Conservation (phyloP, 2,797 vertebrate genomes). For the Crenuchus spilurus region DNA sequence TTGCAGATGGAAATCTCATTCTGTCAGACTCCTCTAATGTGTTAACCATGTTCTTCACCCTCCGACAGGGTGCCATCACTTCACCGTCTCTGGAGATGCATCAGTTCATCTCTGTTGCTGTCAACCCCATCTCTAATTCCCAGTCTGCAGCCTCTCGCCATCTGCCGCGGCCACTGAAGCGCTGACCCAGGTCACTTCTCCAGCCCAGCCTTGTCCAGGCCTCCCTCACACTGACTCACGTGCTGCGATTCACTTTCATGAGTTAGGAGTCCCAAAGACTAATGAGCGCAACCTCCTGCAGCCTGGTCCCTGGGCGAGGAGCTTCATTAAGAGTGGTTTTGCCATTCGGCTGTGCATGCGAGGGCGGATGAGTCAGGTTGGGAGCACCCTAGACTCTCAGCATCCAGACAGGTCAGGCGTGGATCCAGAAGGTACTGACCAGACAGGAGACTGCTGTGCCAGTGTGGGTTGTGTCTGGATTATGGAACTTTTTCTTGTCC, state of each 20-base stretch:
- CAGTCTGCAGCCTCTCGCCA: slow-evolving; percentile 48
- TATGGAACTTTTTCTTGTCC: too few relatives aligned
- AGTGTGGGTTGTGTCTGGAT: slow-evolving; percentile 13
- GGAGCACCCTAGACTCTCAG: not conserved
- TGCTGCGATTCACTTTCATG: slow-evolving; percentile 27
- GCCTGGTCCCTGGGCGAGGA: slow-evolving; percentile 34
- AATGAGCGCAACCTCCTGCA: slow-evolving; percentile 32
- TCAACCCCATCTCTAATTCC: slow-evolving; percentile 53
- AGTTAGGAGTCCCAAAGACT: slow-evolving; percentile 17
- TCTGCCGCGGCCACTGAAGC: slow-evolving; percentile 36
- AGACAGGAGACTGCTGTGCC: slow-evolving; percentile 13
- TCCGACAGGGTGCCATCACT: slow-evolving; percentile 3
- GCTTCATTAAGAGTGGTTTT: slow-evolving; percentile 44
- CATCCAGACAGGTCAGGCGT: slow-evolving; percentile 10
- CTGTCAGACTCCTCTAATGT: slow-evolving; percentile 18
- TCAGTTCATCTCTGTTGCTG: slow-evolving; percentile 39
- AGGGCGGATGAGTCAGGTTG: slow-evolving; percentile 38
- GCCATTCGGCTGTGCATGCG: slow-evolving; percentile 24
- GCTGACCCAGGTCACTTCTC: slow-evolving; percentile 3
- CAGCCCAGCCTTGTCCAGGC: not conserved
- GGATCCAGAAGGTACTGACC: not conserved
- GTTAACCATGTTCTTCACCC: slow-evolving; percentile 19
- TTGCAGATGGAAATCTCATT: not conserved
- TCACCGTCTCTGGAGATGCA: slow-evolving; percentile 44
- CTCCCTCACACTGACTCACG: slow-evolving; percentile 34